phyloP scores from a whole-genome alignment of 2,113 vertebrate species.

The Columbina picui region DNA sequence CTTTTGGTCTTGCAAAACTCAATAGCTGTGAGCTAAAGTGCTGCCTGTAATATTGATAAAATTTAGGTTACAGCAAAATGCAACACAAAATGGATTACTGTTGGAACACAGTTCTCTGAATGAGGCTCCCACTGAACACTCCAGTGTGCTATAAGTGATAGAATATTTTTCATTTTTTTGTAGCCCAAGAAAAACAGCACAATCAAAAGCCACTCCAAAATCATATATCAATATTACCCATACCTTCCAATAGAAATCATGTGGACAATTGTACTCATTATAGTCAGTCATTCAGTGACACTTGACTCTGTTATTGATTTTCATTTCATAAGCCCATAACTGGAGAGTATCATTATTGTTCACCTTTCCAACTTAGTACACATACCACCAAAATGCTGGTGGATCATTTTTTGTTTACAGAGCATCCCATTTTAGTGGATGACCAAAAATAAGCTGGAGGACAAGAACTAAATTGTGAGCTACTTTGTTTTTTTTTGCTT shows the following conservation, averaged over 20 bases:
- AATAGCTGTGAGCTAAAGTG: conserved; percentile 44
- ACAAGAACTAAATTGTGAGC: not conserved
- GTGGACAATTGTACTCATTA: not conserved
- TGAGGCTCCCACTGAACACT: not conserved
- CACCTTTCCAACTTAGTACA: not conserved
- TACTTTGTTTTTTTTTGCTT: not conserved
- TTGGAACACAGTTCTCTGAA: conserved; percentile 13
- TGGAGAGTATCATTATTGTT: not conserved
- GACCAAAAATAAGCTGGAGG: not conserved
- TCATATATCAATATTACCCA: not conserved
- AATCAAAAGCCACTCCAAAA: not conserved
- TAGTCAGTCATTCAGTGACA: not conserved
- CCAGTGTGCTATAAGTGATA: not conserved
- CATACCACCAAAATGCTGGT: not conserved
- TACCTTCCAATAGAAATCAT: not conserved
- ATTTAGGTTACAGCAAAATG: conserved; percentile 37
- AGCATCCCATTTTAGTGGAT: not conserved
- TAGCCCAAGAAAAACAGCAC: not conserved
- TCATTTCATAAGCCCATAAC: not conserved
- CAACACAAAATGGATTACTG: conserved; percentile 35
- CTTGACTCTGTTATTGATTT: not conserved
- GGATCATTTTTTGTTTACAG: not conserved
- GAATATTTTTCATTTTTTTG: not conserved
- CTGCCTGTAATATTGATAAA: conserved; percentile 63
- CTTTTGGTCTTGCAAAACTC: conserved; percentile 32